Conservation (phyloP, 2,797 vertebrate genomes). For the Lacerta viridis region DNA sequence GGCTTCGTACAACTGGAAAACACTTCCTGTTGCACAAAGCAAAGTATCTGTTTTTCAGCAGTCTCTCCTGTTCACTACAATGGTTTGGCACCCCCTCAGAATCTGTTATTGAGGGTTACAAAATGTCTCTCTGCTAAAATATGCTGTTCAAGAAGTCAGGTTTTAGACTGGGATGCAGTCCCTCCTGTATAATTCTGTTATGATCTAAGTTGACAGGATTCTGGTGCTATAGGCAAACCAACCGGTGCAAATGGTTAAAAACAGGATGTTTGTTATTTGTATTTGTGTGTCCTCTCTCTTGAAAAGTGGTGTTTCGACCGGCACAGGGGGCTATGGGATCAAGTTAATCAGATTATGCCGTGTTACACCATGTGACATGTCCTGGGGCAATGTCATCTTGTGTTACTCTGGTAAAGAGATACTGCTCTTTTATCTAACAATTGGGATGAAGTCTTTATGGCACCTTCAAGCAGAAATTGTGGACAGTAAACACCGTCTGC, state of each 20-base stretch:
- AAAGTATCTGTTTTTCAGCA: too few species aligned
- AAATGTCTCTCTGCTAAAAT: neutral
- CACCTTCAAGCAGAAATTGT: slow-evolving; percentile 55
- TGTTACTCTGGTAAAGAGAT: slow-evolving; percentile 72
- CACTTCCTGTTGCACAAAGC: too few species aligned
- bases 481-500: slow-evolving; percentile 45
- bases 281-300: slow-evolving; percentile 57
- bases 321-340: slow-evolving; percentile 77
- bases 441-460: slow-evolving; percentile 55
- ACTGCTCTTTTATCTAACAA: slow-evolving; percentile 76
- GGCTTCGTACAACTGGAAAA: too few species aligned
- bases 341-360: slow-evolving; percentile 72
- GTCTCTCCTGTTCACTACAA: too few species aligned
- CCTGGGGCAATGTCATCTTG: slow-evolving; percentile 78
- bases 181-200: neutral
- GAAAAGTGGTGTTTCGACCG: slow-evolving; percentile 74
- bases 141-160: neutral
- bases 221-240: neutral
- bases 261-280: slow-evolving; percentile 52
- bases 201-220: neutral
- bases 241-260: slow-evolving; percentile 21
- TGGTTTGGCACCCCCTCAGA: too few species aligned
- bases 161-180: neutral
- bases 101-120: too few species aligned
- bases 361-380: slow-evolving; percentile 76